Conservation (phyloP, 2,113 vertebrate species). For the Piaya cayana region DNA sequence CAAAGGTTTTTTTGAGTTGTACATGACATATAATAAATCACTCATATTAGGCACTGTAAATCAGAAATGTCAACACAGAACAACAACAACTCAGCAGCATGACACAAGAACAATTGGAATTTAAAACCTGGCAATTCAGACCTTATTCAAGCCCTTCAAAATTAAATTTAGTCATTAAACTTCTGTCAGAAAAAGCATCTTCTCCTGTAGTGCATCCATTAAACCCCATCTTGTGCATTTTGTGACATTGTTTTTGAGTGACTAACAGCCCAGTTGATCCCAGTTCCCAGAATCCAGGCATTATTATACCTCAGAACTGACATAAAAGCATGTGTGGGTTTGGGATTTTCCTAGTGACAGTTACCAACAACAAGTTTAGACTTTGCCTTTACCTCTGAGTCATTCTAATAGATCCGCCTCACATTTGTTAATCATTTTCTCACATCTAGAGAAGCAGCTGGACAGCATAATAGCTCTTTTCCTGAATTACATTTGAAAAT, state of each 20-base stretch:
- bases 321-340: conserved; percentile 8
- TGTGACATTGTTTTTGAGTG: neutral
- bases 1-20: neutral
- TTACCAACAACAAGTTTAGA: conserved; percentile 45
- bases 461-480: neutral
- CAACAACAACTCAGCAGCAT: neutral
- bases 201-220: neutral
- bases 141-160: neutral
- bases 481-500: neutral
- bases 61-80: neutral
- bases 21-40: neutral
- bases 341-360: conserved; percentile 17
- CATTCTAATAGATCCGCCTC: neutral
- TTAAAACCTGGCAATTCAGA: neutral
- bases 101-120: neutral
- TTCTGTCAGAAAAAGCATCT: neutral
- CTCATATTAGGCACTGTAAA: neutral
- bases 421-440: neutral
- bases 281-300: neutral
- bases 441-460: neutral
- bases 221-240: neutral
- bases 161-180: neutral
- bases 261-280: neutral
- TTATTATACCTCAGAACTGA: neutral
- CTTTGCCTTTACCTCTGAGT: conserved; percentile 33